A percentile compares a stretch with the other conserved stretches of the same genome.
Evolutionary conservation across 2,888 invertebrate genomes (phyloP).

Genomic region (Lymantria dispar): DNA sequence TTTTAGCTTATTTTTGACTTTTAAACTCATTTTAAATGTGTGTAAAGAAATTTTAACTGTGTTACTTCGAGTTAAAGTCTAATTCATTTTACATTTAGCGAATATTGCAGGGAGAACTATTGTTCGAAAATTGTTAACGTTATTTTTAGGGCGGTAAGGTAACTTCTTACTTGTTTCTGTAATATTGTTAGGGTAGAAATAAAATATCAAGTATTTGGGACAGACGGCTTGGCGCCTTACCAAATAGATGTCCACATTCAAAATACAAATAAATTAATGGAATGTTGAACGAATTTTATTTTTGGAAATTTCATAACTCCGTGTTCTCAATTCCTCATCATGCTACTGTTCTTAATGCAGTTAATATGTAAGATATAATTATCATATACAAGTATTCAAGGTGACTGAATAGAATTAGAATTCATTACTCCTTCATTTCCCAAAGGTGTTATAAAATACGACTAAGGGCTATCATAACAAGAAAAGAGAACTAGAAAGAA

Average conservation of each 20-base stretch:
- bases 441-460: no score
- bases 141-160: constrained; percentile 1
- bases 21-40: not conserved
- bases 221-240: constrained; percentile 68
- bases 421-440: no score
- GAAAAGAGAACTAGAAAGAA: no score
- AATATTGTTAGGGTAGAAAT: constrained; percentile 27
- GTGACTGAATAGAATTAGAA: no score
- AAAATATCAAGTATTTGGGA: constrained; percentile 49
- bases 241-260: constrained; percentile 39
- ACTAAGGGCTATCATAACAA: no score
- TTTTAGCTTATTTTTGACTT: constrained; percentile 2
- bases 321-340: no score
- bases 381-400: no score
- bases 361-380: no score
- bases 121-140: constrained; percentile 2
- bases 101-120: not conserved
- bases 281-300: constrained; percentile 5
- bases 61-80: not conserved
- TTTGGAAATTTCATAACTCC: not conserved
- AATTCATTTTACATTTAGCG: no score
- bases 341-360: no score
- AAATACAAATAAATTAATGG: constrained; percentile 31
- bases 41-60: not conserved
- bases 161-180: constrained; percentile 3